These are phyloP conservation scores for Verasper variegatus DNA, from an alignment of 2,113 vertebrate species.

Conservation along the genomic window DNA sequence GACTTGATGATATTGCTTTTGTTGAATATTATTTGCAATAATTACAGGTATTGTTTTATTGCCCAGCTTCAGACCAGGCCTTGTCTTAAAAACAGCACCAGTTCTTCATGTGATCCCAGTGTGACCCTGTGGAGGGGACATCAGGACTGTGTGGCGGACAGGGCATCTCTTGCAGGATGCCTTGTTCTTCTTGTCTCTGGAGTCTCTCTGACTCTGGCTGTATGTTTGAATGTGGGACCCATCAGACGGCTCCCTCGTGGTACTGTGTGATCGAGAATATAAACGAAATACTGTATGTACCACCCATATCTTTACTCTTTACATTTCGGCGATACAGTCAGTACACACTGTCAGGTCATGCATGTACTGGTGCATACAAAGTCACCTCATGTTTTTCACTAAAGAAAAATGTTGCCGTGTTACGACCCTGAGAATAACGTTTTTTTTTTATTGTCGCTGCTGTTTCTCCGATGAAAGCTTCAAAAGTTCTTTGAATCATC, in stretches of 20 bases:
- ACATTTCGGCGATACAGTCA: not conserved
- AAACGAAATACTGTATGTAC: not conserved
- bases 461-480: constrained; percentile 12
- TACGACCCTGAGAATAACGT: not conserved
- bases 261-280: not conserved
- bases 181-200: no score
- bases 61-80: no score
- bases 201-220: no score
- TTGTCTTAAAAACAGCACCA: no score
- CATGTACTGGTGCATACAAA: not conserved
- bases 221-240: no score
- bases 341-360: not conserved
- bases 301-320: not conserved
- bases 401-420: not conserved
- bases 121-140: no score
- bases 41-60: no score
- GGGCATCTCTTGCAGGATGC: no score
- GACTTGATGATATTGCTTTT: no score
- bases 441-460: constrained; percentile 8
- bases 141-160: no score
- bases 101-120: no score
- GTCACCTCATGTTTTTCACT: not conserved
- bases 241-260: not conserved
- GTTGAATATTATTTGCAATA: no score
- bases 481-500: constrained; percentile 23